A percentile compares a stretch with the other conserved stretches of the same genome.
phyloP scores from a whole-genome alignment of 1,140 invertebrate genomes.

The Pseudobourletiella spinata region DNA sequence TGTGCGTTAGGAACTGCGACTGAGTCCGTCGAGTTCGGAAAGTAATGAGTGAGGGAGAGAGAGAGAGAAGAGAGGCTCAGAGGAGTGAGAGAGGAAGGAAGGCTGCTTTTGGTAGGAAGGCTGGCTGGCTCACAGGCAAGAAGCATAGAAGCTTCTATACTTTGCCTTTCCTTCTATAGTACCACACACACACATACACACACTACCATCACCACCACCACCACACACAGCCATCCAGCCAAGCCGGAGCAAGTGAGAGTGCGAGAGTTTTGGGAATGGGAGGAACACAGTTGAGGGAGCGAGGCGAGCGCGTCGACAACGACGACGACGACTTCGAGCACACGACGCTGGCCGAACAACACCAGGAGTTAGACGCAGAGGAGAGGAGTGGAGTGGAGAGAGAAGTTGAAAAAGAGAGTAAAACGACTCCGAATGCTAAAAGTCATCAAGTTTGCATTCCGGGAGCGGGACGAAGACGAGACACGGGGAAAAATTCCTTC shows the following conservation, averaged over 20 bases:
- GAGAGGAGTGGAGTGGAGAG: conserved; percentile 3
- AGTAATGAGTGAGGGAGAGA: neutral
- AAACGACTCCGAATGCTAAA: conserved; percentile 19
- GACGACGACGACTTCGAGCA: no score
- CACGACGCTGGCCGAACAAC: conserved; percentile 8
- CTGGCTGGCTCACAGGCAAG: no score
- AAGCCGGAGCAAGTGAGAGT: conserved; percentile 1
- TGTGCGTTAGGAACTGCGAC: conserved; percentile 1
- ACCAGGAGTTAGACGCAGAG: neutral
- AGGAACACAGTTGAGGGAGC: conserved; percentile 6
- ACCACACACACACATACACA: no score
- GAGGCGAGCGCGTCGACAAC: no score
- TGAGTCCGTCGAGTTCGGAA: neutral
- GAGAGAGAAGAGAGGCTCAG: neutral
- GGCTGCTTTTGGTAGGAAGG: no score
- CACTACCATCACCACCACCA: no score
- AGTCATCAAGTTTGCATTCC: conserved; percentile 34
- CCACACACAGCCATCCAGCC: neutral
- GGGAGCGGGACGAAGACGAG: conserved; percentile 14
- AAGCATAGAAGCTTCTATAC: no score
- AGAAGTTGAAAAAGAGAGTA: conserved; percentile 11
- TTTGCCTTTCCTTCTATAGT: no score
- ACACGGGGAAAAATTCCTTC: conserved; percentile 35
- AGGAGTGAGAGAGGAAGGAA: no score
- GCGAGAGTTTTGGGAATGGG: conserved; percentile 3